Evolutionary conservation across 2,113 vertebrate species (phyloP).

Genomic region (Crypturellus undulatus): DNA sequence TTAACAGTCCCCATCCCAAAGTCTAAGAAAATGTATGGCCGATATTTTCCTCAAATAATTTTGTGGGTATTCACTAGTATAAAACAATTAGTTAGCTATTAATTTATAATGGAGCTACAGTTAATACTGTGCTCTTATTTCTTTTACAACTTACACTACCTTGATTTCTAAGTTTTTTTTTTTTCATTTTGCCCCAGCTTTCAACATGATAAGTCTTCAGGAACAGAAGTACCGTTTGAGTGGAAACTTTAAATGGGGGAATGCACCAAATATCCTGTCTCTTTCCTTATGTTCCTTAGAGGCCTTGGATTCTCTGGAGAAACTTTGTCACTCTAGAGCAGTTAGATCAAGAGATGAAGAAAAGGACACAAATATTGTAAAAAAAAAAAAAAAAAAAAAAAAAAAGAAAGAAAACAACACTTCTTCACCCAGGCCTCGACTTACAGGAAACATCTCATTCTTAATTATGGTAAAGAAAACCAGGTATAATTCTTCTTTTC

Average conservation of each 20-base stretch:
- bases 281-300: not conserved
- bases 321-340: not conserved
- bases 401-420: not conserved
- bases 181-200: not conserved
- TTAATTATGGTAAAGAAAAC: not conserved
- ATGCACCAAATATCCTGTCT: not conserved
- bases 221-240: not conserved
- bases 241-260: not conserved
- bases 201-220: not conserved
- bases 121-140: not conserved
- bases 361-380: too few species aligned
- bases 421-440: rapidly evolving
- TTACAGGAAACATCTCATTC: not conserved
- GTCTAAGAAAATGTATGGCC: not conserved
- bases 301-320: not conserved
- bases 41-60: not conserved
- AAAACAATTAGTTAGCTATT: not conserved
- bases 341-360: too few species aligned
- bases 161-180: not conserved
- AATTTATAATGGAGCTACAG: not conserved
- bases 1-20: not conserved
- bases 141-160: not conserved
- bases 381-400: not conserved
- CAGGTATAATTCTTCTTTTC: not conserved
- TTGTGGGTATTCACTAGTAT: not conserved